Evolutionary conservation across 1,140 invertebrate species (phyloP).

Genomic region (Pseudomyrmex sp.): DNA sequence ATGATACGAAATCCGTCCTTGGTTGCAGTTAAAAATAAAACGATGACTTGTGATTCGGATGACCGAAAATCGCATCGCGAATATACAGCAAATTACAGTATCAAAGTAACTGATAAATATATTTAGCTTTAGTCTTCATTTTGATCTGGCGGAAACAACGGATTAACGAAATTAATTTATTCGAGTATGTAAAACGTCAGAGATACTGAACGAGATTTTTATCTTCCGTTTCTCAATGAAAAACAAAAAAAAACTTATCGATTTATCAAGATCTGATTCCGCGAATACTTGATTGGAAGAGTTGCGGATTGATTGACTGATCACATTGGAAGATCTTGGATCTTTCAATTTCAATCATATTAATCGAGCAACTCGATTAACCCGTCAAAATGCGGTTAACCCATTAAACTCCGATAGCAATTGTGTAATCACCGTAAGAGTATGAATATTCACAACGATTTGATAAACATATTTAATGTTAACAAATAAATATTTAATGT

Average conservation of each 20-base stretch:
- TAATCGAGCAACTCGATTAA: slow-evolving; percentile 5
- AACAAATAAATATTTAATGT: not conserved
- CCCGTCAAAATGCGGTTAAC: not conserved
- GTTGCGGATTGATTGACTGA: not conserved
- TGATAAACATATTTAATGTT: not conserved
- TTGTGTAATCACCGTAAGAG: not conserved
- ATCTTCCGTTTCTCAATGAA: not conserved
- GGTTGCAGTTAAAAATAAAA: slow-evolving; percentile 62
- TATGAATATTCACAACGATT: not conserved
- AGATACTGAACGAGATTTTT: no score
- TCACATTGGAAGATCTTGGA: not conserved
- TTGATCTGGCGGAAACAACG: not conserved
- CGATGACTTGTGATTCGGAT: slow-evolving; percentile 44
- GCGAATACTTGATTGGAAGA: not conserved
- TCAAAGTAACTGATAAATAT: not conserved
- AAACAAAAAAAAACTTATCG: not conserved
- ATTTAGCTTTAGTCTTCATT: not conserved
- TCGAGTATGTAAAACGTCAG: not conserved
- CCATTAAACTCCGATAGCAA: not conserved
- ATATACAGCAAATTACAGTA: slow-evolving; percentile 35
- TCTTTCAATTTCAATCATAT: slow-evolving; percentile 21
- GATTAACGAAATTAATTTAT: no score
- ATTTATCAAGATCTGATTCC: not conserved
- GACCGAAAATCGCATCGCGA: not conserved
- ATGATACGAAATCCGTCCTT: slow-evolving; percentile 9